Base-by-base conservation (phyloP, 2,888 invertebrate species). In the Andrena marginata region DNA sequence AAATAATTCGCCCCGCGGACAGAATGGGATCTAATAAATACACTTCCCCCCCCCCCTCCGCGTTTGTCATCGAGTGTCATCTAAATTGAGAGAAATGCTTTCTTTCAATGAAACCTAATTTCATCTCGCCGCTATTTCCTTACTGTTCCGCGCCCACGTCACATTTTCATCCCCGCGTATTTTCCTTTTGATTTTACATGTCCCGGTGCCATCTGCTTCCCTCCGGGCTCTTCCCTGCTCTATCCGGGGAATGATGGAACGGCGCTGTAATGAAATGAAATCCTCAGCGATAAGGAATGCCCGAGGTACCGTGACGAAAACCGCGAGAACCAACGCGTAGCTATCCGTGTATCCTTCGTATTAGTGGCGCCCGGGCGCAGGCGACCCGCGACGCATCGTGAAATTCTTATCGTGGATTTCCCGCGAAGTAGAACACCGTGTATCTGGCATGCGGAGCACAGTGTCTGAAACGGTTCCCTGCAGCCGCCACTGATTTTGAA, bases 401-500 rank as follows among this genome's bases (percentile, higher is more conserved):
- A 51, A 63, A 82, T 80, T 82, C 70, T 56, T 42, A 51, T 67
- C 70, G 77, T 26, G 70, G 69, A 77, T 70, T 35, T 72, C 13
- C 13, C 54, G 54, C 59, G 64, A 68, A 73, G 60, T 69, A n/a
- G 62, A 74, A 29, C 71, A 42, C 42, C 35, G 13, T 54, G 79
- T 82, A 72, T 62, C 60, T 29, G 26, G 33, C 64, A 78, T 85
- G 77, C 75, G 62, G 74, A 33, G 23, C 77, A 60, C 83, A 69
- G 69, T 81, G 69, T 81, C 74, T 75, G 69, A 67, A 80, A 87
- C 76, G 69, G 76, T 77, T 64, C 64, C 75, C 76, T 35, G 54
- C 76, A 73, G 72, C 75, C 77, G 73, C 31, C 67, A 75, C 82
- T 79, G 80, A 88, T 82, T 82, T 76, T 67, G 76, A 79, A 88